Conservation (phyloP, 2,888 invertebrate genomes). For the Lucinisca nassula region DNA sequence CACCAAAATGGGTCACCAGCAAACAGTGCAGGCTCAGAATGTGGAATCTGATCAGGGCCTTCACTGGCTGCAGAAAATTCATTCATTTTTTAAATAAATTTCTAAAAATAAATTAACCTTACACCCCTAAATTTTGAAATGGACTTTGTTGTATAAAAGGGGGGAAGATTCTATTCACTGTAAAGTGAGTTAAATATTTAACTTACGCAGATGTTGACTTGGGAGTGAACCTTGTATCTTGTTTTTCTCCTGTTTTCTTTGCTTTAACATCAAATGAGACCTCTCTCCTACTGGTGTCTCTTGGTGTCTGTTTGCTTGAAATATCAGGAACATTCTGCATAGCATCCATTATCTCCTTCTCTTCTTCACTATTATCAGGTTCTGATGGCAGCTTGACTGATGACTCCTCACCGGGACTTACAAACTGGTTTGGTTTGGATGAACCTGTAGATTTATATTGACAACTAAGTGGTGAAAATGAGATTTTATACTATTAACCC, state of each 20-base stretch:
- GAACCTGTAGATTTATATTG: constrained; percentile 10
- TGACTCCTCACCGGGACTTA: constrained; percentile 2
- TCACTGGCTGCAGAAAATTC: no score
- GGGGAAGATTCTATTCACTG: no score
- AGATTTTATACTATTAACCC: no score
- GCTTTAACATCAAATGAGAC: constrained; percentile 74
- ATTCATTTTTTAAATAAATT: no score
- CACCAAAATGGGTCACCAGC: no score
- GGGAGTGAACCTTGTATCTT: constrained; percentile 26
- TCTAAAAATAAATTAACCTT: no score
- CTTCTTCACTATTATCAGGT: background rate
- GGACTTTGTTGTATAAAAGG: no score
- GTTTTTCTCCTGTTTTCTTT: constrained; percentile 18
- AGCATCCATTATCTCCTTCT: constrained; percentile 30
- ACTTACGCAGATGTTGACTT: constrained; percentile 38
- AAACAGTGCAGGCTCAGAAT: no score
- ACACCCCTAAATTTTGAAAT: no score
- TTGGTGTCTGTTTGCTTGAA: constrained; percentile 16
- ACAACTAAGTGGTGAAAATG: no score
- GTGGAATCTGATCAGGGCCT: no score
- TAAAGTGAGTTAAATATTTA: no score
- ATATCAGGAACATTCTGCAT: background rate
- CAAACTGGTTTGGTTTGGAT: constrained; percentile 23
- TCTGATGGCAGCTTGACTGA: constrained; percentile 15
- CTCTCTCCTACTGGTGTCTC: constrained; percentile 50